Percentiles rank a stretch among this genome's conserved stretches.
These are phyloP conservation scores for human (Homo sapiens) DNA, from an alignment of 2,113 vertebrate species.

Conservation along the genomic window DNA sequence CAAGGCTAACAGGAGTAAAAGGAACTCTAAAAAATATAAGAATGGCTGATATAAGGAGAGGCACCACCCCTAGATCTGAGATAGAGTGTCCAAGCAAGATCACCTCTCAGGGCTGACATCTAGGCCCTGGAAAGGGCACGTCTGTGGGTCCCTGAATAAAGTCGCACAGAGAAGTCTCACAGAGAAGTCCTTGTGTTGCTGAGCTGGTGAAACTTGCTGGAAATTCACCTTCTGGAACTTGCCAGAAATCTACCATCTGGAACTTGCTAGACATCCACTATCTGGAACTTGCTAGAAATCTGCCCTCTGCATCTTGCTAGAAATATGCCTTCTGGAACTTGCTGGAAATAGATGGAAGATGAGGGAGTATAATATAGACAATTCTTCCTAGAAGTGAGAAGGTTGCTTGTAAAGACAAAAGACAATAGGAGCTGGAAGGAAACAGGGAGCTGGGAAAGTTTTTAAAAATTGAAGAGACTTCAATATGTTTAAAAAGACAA, in stretches of 20 bases:
- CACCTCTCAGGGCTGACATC: not conserved
- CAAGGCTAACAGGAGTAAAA: not conserved
- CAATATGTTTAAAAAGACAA: not conserved
- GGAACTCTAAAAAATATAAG: not conserved
- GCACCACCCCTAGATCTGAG: not conserved
- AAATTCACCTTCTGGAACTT: not conserved
- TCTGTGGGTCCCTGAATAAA: not conserved
- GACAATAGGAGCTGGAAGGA: not conserved
- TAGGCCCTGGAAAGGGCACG: not conserved
- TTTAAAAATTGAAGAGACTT: not conserved
- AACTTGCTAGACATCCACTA: not conserved
- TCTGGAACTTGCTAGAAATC: not conserved
- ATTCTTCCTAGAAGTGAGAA: not conserved
- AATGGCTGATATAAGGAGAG: not conserved
- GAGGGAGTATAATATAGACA: not conserved
- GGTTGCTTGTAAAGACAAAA: not conserved
- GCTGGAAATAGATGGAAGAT: not conserved
- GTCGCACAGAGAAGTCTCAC: not conserved
- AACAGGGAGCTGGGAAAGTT: not conserved
- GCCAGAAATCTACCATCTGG: not conserved
- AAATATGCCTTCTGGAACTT: not conserved
- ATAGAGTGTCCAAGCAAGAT: not conserved
- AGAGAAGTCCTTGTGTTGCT: not conserved
- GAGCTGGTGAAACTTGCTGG: not conserved
- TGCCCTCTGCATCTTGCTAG: not conserved